These are phyloP conservation scores for Aporophyla lueneburgensis DNA, from an alignment of 2,888 invertebrate genomes.

Conservation along the genomic window DNA sequence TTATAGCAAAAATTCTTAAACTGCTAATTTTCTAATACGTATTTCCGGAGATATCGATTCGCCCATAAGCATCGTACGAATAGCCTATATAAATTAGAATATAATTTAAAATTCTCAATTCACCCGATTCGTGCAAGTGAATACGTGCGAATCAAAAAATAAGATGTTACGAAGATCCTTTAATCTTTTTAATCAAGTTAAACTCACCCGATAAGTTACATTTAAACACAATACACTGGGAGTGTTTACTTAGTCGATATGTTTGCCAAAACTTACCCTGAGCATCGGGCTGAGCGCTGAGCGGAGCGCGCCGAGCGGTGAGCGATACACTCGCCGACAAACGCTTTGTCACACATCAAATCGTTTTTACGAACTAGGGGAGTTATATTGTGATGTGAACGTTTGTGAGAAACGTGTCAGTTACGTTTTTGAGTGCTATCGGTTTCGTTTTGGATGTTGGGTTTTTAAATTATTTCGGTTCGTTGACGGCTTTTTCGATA, in stretches of 20 bases:
- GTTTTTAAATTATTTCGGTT: neutral
- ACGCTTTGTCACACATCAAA: constrained; percentile 53
- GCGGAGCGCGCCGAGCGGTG: neutral
- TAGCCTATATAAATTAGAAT: too few species aligned
- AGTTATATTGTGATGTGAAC: constrained; percentile 44
- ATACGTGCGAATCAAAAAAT: too few species aligned
- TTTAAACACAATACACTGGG: constrained; percentile 52
- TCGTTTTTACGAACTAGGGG: constrained; percentile 47
- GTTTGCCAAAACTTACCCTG: constrained; percentile 54
- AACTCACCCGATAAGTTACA: constrained; percentile 34
- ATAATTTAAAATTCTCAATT: too few species aligned
- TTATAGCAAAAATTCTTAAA: too few species aligned
- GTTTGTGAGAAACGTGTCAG: constrained; percentile 34
- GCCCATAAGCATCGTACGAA: too few species aligned
- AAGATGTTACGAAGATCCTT: neutral
- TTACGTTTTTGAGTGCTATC: constrained; percentile 30
- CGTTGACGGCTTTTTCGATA: neutral
- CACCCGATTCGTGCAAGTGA: too few species aligned
- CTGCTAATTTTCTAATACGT: too few species aligned
- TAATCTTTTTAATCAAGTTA: constrained; percentile 52
- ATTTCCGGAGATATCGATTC: too few species aligned
- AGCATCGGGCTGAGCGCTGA: constrained; percentile 13
- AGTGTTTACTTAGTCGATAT: constrained; percentile 55
- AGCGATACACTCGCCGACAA: constrained; percentile 44
- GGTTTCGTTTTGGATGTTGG: constrained; percentile 17